phyloP scores from a whole-genome alignment of 2,797 vertebrate genomes.

The Natrix natrix region DNA sequence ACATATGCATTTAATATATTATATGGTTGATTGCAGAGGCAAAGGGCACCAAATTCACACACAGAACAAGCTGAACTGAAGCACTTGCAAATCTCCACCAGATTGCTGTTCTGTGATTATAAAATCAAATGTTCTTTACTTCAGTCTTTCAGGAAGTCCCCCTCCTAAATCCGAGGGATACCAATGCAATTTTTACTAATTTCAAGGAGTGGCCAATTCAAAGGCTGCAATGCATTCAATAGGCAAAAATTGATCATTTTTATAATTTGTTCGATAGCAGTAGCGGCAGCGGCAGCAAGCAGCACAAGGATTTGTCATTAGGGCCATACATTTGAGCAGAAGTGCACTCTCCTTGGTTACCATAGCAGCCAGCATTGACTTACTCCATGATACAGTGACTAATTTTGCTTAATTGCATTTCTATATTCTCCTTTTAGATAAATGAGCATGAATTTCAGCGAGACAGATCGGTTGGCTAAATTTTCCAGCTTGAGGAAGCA shows the following conservation, averaged over 20 bases:
- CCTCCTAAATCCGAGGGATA: not conserved
- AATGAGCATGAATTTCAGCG: slow-evolving; percentile 24
- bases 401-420: slow-evolving; percentile 45
- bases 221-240: not conserved
- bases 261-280: not conserved
- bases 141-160: fast-evolving
- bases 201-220: not conserved
- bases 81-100: not conserved
- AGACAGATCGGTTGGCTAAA: slow-evolving; percentile 15
- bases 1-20: not conserved
- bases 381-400: slow-evolving; percentile 31
- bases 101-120: not conserved
- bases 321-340: slow-evolving; percentile 9
- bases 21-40: not conserved
- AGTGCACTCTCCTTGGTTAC: slow-evolving; percentile 23
- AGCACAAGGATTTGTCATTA: slow-evolving; percentile 16
- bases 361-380: slow-evolving; percentile 32
- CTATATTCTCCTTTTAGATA: slow-evolving; percentile 31
- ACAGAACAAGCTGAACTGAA: not conserved
- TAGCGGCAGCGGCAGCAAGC: not conserved
- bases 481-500: slow-evolving; percentile 14
- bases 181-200: not conserved
- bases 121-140: not conserved
- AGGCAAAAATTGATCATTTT: not conserved
- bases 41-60: not conserved